These are phyloP conservation scores for Gymnosoma rotundatum DNA, from an alignment of 2,888 invertebrate species.

Conservation along the genomic window DNA sequence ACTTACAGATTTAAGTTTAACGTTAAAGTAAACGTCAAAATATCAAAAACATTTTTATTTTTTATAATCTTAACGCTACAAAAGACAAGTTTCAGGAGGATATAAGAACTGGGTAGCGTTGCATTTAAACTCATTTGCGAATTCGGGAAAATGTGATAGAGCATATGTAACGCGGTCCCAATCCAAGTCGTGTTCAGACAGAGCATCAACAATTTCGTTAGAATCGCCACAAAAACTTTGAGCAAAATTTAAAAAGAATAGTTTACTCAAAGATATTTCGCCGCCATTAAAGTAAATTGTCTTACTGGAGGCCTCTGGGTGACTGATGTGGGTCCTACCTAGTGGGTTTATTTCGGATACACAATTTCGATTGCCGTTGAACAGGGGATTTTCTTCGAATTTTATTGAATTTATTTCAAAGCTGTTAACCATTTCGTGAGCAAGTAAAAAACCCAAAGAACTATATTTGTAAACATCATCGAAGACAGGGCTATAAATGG, in stretches of 20 bases:
- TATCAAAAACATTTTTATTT: too few species aligned
- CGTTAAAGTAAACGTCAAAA: too few species aligned
- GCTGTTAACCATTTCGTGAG: conserved; percentile 72
- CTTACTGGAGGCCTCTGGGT: conserved; percentile 17
- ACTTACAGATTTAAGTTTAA: too few species aligned
- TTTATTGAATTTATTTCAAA: conserved; percentile 67
- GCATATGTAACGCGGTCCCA: too few species aligned
- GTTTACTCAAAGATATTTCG: conserved; percentile 10
- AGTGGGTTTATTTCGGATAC: conserved; percentile 62
- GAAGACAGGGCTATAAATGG: conserved; percentile 67
- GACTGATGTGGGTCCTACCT: conserved; percentile 69
- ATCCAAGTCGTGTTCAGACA: too few species aligned
- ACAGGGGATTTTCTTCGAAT: conserved; percentile 49
- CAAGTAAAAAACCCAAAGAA: conserved; percentile 71
- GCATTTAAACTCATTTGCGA: conserved; percentile 68
- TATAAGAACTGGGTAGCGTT: conserved; percentile 19
- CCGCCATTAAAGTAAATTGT: conserved; percentile 24
- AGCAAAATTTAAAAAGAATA: conserved; percentile 72
- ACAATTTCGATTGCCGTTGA: conserved; percentile 62
- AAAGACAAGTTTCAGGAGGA: conserved; percentile 49
- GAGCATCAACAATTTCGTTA: too few species aligned
- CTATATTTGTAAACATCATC: conserved; percentile 71
- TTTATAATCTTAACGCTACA: conserved; percentile 49
- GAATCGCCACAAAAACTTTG: conserved; percentile 72
- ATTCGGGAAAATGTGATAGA: too few species aligned